Conservation (phyloP, 2,113 vertebrate species). For the Megaleporinus macrocephalus region DNA sequence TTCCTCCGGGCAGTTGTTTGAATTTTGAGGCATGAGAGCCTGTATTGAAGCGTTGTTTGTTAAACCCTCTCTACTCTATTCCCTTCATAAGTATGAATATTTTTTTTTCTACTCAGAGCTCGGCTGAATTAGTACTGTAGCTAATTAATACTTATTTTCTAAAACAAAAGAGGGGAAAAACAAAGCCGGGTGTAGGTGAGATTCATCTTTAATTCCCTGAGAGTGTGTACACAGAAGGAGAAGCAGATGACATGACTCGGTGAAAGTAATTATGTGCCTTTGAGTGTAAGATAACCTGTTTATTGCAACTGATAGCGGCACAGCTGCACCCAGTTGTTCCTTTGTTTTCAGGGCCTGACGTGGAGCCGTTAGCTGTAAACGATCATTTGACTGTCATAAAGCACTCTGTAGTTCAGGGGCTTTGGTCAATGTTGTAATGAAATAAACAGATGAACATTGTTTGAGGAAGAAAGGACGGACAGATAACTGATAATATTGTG, state of each 20-base stretch:
- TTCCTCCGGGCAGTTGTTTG: slow-evolving; percentile 25
- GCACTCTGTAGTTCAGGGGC: slow-evolving; percentile 41
- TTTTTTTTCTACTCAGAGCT: background rate
- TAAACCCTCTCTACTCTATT: slow-evolving; percentile 6
- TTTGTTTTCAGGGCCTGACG: slow-evolving; percentile 48
- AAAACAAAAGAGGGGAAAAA: background rate
- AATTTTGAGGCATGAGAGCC: slow-evolving; percentile 4
- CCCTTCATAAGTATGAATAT: background rate
- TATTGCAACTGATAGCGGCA: slow-evolving; percentile 53
- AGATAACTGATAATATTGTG: background rate
- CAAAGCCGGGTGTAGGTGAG: slow-evolving; percentile 1
- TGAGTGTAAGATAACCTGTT: slow-evolving; percentile 55
- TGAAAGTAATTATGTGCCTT: slow-evolving; percentile 59
- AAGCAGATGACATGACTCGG: slow-evolving; percentile 45
- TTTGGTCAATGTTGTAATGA: slow-evolving; percentile 45
- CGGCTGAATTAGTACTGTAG: background rate
- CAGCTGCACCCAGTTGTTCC: slow-evolving; percentile 51
- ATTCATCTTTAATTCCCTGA: slow-evolving; percentile 13
- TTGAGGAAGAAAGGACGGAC: slow-evolving; percentile 3
- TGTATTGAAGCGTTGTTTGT: slow-evolving; percentile 35
- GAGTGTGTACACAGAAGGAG: slow-evolving; percentile 30
- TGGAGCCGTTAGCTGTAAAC: slow-evolving; percentile 48
- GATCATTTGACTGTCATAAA: slow-evolving; percentile 52
- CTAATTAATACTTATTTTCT: background rate
- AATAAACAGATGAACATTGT: slow-evolving; percentile 44